Conservation (phyloP, 1,140 invertebrate species). For the Lucilia cuprina region DNA sequence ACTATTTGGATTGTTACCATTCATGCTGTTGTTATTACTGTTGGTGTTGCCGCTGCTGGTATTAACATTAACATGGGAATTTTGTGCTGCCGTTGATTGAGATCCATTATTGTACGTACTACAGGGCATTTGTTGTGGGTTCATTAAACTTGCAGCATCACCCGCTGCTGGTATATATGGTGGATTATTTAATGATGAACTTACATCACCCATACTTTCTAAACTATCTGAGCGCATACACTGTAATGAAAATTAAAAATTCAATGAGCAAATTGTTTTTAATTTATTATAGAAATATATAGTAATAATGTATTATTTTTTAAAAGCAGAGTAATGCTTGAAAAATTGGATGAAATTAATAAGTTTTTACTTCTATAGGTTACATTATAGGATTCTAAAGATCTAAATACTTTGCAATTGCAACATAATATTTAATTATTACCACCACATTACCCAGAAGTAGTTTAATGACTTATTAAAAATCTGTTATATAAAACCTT, state of each 20-base stretch:
- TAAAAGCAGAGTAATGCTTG: too few relatives aligned
- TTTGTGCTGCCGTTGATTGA: constrained; percentile 32
- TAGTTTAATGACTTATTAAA: too few relatives aligned
- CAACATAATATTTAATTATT: too few relatives aligned
- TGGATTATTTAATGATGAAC: constrained; percentile 55
- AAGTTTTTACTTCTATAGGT: too few relatives aligned
- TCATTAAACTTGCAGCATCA: constrained; percentile 46
- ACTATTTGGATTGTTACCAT: neutral
- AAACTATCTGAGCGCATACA: constrained; percentile 59
- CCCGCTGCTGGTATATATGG: constrained; percentile 54
- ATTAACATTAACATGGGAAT: constrained; percentile 42
- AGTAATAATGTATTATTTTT: too few relatives aligned
- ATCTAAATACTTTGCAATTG: too few relatives aligned
- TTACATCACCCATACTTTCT: constrained; percentile 60
- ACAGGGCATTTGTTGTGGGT: constrained; percentile 20
- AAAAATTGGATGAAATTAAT: too few relatives aligned
- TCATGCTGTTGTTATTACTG: constrained; percentile 42
- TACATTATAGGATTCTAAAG: too few relatives aligned
- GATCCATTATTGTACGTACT: constrained; percentile 39
- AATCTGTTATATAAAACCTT: too few relatives aligned
- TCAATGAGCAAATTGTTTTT: neutral
- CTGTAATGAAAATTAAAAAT: constrained; percentile 40
- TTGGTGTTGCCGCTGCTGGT: constrained; percentile 36
- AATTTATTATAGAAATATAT: too few relatives aligned
- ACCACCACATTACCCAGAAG: too few relatives aligned